Percentiles rank a stretch among this genome's conserved stretches.
Evolutionary conservation across 2,797 vertebrate species (phyloP).

Genomic region (Myotis vivesi): DNA sequence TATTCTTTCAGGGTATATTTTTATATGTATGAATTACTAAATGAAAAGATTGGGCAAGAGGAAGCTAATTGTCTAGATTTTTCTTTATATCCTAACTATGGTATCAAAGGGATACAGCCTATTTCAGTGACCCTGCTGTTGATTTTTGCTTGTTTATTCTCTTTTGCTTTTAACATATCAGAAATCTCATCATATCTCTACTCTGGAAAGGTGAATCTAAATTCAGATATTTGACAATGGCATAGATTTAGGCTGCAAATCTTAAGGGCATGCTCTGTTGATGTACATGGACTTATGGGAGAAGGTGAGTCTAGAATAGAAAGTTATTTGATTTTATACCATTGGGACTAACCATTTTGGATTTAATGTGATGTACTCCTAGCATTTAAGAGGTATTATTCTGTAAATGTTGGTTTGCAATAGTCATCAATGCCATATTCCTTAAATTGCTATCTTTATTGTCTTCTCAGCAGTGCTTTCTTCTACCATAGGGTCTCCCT

Average conservation of each 20-base stretch:
- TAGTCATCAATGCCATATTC: background rate
- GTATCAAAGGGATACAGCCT: background rate
- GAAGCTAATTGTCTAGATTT: constrained; percentile 9
- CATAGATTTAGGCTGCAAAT: background rate
- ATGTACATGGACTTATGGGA: background rate
- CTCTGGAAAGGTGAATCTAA: background rate
- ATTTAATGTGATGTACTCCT: background rate
- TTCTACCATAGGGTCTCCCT: background rate
- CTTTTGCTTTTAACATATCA: background rate
- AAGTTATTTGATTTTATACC: background rate
- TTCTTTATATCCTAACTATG: background rate
- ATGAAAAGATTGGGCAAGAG: background rate
- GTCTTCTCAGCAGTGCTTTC: background rate
- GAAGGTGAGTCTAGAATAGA: background rate
- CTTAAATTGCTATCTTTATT: background rate
- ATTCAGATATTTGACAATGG: background rate
- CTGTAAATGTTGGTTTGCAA: background rate
- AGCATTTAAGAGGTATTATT: background rate
- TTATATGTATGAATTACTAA: background rate
- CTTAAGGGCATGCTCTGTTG: background rate
- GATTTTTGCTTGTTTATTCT: background rate
- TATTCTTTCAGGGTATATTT: background rate
- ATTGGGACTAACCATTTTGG: background rate
- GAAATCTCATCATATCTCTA: background rate
- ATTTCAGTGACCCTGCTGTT: constrained; percentile 5